Evolutionary conservation across 2,113 vertebrate genomes (phyloP).

Genomic region (Hyaena hyaena): DNA sequence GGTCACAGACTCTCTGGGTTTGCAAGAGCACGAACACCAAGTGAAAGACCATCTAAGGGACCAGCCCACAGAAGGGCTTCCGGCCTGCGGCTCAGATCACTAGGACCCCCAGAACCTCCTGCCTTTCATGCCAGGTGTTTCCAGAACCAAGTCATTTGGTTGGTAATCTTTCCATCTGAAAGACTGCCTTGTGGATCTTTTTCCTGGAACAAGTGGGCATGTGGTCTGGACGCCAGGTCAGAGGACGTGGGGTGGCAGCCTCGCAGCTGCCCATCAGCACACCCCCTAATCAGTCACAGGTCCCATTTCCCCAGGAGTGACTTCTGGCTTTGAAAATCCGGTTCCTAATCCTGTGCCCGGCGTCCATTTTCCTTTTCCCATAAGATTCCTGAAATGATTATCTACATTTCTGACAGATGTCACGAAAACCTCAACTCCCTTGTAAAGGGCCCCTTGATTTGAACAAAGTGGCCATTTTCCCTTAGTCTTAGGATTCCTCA

Average conservation of each 20-base stretch:
- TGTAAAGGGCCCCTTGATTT: background rate
- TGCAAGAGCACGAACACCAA: conserved; percentile 62
- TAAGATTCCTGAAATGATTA: background rate
- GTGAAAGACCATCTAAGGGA: conserved; percentile 74
- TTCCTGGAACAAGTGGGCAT: background rate
- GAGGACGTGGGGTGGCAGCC: background rate
- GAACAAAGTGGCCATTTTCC: background rate
- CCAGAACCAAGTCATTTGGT: background rate
- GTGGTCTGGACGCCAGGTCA: background rate
- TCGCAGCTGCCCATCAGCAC: background rate
- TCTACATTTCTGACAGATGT: background rate
- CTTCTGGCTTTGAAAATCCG: background rate
- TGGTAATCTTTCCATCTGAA: conserved; percentile 17
- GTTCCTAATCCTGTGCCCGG: background rate
- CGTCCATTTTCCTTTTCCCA: background rate
- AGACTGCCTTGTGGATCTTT: background rate
- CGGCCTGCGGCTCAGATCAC: conserved; percentile 47
- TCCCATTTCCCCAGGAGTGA: background rate
- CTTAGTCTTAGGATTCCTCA: background rate
- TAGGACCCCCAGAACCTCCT: background rate
- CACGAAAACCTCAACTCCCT: background rate
- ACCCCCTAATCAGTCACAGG: background rate
- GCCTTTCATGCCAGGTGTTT: conserved; percentile 27
- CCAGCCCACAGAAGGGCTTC: background rate
- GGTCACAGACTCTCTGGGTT: conserved; percentile 1